Evolutionary conservation across 2,888 invertebrate species (phyloP).

Genomic region (Erebia aethiops): DNA sequence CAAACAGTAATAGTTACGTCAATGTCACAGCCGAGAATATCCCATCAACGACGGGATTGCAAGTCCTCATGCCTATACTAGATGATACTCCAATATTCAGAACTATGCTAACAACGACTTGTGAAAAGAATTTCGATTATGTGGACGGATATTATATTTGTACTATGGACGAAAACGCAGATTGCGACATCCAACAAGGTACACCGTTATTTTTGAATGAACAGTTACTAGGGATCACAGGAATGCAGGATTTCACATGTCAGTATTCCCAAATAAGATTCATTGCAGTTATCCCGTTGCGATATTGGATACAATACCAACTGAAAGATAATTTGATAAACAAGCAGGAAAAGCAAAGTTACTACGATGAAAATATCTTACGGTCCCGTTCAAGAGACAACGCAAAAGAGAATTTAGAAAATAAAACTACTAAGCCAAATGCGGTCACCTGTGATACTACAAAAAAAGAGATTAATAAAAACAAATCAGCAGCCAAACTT

Average conservation of each 20-base stretch:
- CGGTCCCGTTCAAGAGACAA: neutral
- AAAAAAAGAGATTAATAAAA: neutral
- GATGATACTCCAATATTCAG: slow-evolving; percentile 42
- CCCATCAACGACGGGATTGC: slow-evolving; percentile 47
- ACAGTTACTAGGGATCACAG: slow-evolving; percentile 45
- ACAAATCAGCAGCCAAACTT: neutral
- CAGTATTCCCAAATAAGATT: slow-evolving; percentile 28
- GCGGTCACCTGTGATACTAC: neutral
- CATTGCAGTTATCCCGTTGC: slow-evolving; percentile 28
- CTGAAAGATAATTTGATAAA: slow-evolving; percentile 4
- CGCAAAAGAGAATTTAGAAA: neutral
- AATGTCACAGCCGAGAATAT: slow-evolving; percentile 51
- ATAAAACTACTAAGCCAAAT: neutral
- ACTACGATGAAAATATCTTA: neutral
- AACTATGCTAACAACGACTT: slow-evolving; percentile 49
- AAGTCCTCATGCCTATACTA: slow-evolving; percentile 50
- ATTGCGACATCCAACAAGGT: slow-evolving; percentile 51
- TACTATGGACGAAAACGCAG: slow-evolving; percentile 43
- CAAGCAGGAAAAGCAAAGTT: neutral
- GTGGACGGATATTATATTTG: slow-evolving; percentile 52
- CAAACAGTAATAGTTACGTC: slow-evolving; percentile 33
- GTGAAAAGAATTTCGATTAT: slow-evolving; percentile 41
- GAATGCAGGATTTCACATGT: slow-evolving; percentile 23
- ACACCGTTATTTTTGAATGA: slow-evolving; percentile 55
- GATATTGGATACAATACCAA: slow-evolving; percentile 50